Conservation (phyloP, 2,113 vertebrate species). For the Podarcis raffonei region DNA sequence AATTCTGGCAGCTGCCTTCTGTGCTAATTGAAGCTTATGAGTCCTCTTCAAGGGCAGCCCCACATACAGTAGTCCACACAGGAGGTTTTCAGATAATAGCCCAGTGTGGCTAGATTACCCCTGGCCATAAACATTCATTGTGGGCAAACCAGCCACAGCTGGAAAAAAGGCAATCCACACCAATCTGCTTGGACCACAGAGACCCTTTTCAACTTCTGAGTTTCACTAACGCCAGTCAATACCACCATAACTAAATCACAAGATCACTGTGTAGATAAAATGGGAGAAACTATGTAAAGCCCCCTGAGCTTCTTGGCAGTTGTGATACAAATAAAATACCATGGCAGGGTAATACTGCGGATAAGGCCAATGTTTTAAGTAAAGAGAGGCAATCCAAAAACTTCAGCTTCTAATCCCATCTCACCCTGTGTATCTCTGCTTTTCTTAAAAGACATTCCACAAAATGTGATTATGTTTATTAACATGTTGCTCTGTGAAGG, state of each 20-base stretch:
- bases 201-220: not conserved
- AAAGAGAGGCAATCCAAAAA: not conserved
- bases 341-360: not conserved
- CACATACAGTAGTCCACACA: no score
- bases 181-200: not conserved
- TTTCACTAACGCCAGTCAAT: not conserved
- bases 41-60: no score
- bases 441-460: not conserved
- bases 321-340: not conserved
- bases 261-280: not conserved
- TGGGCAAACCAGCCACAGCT: not conserved
- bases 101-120: no score
- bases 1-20: no score
- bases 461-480: not conserved
- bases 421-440: not conserved
- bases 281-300: not conserved
- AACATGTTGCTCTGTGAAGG: not conserved
- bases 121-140: no score
- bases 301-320: not conserved
- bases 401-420: not conserved
- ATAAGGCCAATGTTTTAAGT: not conserved
- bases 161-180: no score
- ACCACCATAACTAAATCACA: not conserved
- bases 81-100: no score
- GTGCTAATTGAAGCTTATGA: no score